A percentile compares a stretch with the other conserved stretches of the same genome.
Conservation (phyloP, 2,113 vertebrate species). For the Apteryx owenii region DNA sequence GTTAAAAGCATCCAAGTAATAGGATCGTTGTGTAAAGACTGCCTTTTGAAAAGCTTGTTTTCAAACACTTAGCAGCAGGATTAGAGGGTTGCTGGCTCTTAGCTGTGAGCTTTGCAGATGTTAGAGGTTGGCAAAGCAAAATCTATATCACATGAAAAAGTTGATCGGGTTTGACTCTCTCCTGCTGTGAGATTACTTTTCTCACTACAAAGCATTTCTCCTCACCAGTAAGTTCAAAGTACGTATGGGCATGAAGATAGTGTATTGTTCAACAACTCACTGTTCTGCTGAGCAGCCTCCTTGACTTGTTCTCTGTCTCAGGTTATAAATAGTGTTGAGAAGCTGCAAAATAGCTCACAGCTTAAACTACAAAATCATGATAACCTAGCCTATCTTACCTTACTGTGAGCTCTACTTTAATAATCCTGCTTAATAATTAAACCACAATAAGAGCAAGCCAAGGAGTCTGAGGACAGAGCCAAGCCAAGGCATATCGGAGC, state of each 20-base stretch:
- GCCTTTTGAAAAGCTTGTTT: constrained; percentile 44
- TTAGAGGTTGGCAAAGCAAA: constrained; percentile 62
- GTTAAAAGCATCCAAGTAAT: constrained; percentile 36
- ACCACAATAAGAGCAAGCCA: constrained; percentile 30
- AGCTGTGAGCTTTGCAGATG: constrained; percentile 45
- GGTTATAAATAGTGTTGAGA: constrained; percentile 49
- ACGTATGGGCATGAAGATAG: constrained; percentile 59
- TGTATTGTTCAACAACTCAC: constrained; percentile 37
- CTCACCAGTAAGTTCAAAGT: constrained; percentile 58
- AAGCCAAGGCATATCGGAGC: neutral
- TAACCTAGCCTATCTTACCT: constrained; percentile 41
- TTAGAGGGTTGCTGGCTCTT: constrained; percentile 55
- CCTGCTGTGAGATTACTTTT: constrained; percentile 64
- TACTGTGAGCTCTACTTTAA: constrained; percentile 32
- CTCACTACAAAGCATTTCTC: constrained; percentile 67
- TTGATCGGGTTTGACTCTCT: constrained; percentile 59
- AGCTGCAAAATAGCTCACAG: constrained; percentile 46
- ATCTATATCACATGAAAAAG: constrained; percentile 66
- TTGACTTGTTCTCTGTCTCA: neutral
- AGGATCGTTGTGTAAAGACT: constrained; percentile 14
- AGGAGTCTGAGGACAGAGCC: constrained; percentile 18
- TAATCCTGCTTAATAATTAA: constrained; percentile 66
- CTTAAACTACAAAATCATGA: neutral
- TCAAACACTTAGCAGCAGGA: constrained; percentile 60
- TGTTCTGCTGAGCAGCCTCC: constrained; percentile 49